These are phyloP conservation scores for Mormyrus proboscirostris DNA, from an alignment of 2,797 vertebrate genomes.

Conservation along the genomic window DNA sequence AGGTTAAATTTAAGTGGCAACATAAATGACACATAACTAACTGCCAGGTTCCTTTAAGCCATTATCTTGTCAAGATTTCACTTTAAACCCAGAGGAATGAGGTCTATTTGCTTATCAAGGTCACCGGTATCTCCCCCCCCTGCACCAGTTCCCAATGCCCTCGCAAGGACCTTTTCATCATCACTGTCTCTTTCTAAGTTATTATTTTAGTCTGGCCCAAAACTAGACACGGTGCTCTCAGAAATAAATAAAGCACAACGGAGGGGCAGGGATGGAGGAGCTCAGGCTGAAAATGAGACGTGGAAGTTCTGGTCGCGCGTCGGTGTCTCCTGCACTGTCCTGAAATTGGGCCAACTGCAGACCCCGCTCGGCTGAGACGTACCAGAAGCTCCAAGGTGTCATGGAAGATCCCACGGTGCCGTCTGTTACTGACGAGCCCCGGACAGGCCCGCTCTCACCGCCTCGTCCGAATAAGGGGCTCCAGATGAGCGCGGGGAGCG, in stretches of 20 bases:
- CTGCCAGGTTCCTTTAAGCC: conserved; percentile 15
- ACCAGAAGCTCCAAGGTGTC: background rate
- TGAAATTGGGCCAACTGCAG: background rate
- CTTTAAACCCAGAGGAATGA: conserved; percentile 15
- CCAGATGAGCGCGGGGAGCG: conserved; percentile 36
- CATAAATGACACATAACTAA: conserved; percentile 23
- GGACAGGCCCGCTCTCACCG: conserved; percentile 36
- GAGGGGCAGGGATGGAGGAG: background rate
- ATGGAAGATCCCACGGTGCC: background rate
- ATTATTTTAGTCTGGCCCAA: conserved; percentile 17
- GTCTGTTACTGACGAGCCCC: background rate
- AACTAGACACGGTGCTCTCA: background rate
- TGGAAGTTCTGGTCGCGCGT: background rate
- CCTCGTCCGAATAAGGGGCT: conserved; percentile 38
- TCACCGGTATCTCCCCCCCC: background rate
- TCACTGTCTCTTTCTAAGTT: conserved; percentile 5
- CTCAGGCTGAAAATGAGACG: background rate
- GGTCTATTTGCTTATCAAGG: conserved; percentile 23
- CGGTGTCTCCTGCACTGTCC: background rate
- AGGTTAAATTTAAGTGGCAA: background rate
- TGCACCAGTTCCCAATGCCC: conserved; percentile 6
- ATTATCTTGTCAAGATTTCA: conserved; percentile 24
- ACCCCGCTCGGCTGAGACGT: background rate
- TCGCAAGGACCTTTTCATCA: background rate
- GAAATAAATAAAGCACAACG: background rate